Conservation (phyloP, 2,113 vertebrate genomes). For the Orycteropus afer region DNA sequence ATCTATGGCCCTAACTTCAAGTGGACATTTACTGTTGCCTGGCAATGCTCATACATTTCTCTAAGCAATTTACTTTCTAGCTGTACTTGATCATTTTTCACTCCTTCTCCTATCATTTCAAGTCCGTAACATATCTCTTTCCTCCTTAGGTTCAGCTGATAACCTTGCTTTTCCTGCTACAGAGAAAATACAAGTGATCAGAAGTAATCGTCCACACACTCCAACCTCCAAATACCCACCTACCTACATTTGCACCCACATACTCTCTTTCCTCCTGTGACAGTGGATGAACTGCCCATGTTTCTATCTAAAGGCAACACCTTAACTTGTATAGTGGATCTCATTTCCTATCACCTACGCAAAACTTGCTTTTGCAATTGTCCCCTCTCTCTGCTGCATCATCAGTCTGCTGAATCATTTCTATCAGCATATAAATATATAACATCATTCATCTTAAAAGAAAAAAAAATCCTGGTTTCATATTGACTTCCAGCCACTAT, state of each 20-base stretch:
- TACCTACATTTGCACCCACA: background rate
- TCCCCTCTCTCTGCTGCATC: background rate
- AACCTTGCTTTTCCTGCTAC: background rate
- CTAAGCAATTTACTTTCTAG: background rate
- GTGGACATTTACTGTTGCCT: background rate
- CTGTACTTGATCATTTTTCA: background rate
- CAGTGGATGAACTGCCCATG: background rate
- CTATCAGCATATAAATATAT: background rate
- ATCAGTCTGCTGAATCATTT: background rate
- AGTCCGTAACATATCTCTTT: background rate
- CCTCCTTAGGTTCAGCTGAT: background rate
- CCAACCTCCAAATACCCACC: background rate
- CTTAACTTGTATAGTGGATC: background rate
- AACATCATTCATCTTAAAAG: background rate
- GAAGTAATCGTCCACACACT: background rate
- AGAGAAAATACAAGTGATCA: background rate
- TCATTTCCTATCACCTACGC: background rate
- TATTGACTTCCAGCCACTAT: background rate
- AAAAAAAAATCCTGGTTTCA: background rate
- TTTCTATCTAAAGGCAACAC: background rate
- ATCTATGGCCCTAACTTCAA: background rate
- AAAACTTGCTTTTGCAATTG: background rate
- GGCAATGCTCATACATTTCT: background rate
- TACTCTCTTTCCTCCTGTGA: background rate
- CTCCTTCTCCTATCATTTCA: background rate